Evolutionary conservation across 2,888 invertebrate genomes (phyloP).

Genomic region (Thymelicus lineola): DNA sequence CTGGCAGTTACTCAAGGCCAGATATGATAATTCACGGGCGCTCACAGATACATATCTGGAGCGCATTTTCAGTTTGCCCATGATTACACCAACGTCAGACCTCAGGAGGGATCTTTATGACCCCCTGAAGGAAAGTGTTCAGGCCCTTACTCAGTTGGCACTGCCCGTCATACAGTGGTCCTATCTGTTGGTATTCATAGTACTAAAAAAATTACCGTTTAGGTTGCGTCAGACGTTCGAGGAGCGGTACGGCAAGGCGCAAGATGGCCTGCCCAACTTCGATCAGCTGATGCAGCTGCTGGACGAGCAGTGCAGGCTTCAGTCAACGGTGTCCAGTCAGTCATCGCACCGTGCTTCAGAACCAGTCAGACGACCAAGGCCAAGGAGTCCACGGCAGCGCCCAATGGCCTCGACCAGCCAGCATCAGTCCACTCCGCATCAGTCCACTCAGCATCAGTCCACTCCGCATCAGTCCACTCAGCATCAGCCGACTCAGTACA

Average conservation of each 20-base stretch:
- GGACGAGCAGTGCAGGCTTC: constrained; percentile 12
- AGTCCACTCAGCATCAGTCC: too few relatives aligned
- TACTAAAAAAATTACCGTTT: constrained; percentile 6
- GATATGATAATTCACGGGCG: constrained; percentile 14
- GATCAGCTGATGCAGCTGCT: constrained; percentile 12
- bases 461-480: too few relatives aligned
- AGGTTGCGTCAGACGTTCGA: constrained; percentile 13
- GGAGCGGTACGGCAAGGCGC: background rate
- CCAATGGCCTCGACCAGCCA: background rate
- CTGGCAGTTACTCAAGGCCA: background rate
- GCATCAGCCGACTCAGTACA: too few relatives aligned
- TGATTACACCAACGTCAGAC: background rate
- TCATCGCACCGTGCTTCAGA: background rate
- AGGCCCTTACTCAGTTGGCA: background rate
- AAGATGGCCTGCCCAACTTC: background rate
- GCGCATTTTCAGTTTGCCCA: constrained; percentile 11
- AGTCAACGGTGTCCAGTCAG: constrained; percentile 4
- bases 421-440: too few relatives aligned
- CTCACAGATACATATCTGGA: constrained; percentile 23
- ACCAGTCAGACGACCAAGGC: background rate
- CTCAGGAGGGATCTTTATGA: constrained; percentile 6
- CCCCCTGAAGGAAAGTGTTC: constrained; percentile 1
- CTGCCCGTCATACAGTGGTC: constrained; percentile 9
- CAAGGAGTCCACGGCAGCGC: background rate
- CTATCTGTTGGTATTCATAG: constrained; percentile 7